Conservation (phyloP, 2,113 vertebrate genomes). For the Percopsis transmontana region DNA sequence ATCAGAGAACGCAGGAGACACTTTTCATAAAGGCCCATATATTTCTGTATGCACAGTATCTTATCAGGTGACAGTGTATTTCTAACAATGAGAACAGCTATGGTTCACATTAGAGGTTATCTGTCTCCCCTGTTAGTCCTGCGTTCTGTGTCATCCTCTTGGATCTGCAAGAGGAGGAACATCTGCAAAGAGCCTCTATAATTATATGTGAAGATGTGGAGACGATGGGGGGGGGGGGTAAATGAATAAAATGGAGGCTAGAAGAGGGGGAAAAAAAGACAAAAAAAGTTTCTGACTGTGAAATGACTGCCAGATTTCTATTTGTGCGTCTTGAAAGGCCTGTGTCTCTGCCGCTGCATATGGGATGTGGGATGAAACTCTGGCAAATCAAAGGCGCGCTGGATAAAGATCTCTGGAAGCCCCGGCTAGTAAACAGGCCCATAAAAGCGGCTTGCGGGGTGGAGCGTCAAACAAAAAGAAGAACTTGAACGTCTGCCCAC, state of each 20-base stretch:
- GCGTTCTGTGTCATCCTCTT: constrained; percentile 40
- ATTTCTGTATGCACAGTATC: neutral
- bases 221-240: constrained; percentile 19
- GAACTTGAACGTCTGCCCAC: constrained; percentile 74
- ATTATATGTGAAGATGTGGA: constrained; percentile 74
- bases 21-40: neutral
- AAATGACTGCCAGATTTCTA: constrained; percentile 79
- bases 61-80: constrained; percentile 9
- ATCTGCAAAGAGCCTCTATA: constrained; percentile 70
- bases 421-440: constrained; percentile 76
- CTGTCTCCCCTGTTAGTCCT: constrained; percentile 28
- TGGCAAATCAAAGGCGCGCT: constrained; percentile 76
- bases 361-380: constrained; percentile 79
- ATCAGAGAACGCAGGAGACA: neutral
- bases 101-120: constrained; percentile 23
- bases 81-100: neutral
- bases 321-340: constrained; percentile 75
- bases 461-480: constrained; percentile 68
- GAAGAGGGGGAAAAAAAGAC: constrained; percentile 44
- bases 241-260: neutral
- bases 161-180: constrained; percentile 58
- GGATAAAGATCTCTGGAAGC: constrained; percentile 81
- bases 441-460: constrained; percentile 75
- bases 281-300: constrained; percentile 68
- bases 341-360: constrained; percentile 72